Evolutionary conservation across 2,888 invertebrate species (phyloP).

Genomic region (Cephus spinipes): DNA sequence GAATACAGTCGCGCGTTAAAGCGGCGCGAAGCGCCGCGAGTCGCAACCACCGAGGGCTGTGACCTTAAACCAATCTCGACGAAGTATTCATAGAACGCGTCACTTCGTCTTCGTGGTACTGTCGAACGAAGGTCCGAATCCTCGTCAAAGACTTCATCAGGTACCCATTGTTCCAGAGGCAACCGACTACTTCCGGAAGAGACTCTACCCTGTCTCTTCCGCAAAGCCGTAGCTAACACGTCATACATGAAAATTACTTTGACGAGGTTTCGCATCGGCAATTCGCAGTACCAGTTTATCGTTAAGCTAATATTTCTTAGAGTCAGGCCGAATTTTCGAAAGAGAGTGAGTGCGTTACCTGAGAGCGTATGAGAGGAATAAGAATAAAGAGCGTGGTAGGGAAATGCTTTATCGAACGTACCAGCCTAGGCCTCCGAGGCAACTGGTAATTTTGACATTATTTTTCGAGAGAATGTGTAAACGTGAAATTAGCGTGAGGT

Average conservation of each 20-base stretch:
- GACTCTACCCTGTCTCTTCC: neutral
- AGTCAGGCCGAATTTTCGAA: neutral
- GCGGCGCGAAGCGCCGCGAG: slow-evolving; percentile 30
- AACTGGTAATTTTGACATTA: too few species aligned
- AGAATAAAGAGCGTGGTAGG: too few species aligned
- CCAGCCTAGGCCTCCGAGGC: too few species aligned
- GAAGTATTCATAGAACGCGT: slow-evolving; percentile 1
- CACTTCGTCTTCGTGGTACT: neutral
- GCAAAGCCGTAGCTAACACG: neutral
- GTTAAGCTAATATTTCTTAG: neutral
- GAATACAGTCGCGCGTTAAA: slow-evolving; percentile 12
- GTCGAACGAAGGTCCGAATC: neutral
- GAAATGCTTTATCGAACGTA: too few species aligned
- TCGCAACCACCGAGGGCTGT: slow-evolving; percentile 55
- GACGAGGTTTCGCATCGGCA: neutral
- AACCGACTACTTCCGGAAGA: neutral
- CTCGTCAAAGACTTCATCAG: neutral
- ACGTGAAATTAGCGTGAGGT: neutral
- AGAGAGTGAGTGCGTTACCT: neutral
- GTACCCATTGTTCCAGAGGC: neutral
- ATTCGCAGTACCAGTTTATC: neutral
- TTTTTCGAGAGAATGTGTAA: neutral
- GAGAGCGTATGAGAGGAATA: neutral
- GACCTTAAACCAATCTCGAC: slow-evolving; percentile 37
- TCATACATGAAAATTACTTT: neutral